These are phyloP conservation scores for Fulmarus glacialis DNA, from an alignment of 2,113 vertebrate genomes.

Conservation along the genomic window DNA sequence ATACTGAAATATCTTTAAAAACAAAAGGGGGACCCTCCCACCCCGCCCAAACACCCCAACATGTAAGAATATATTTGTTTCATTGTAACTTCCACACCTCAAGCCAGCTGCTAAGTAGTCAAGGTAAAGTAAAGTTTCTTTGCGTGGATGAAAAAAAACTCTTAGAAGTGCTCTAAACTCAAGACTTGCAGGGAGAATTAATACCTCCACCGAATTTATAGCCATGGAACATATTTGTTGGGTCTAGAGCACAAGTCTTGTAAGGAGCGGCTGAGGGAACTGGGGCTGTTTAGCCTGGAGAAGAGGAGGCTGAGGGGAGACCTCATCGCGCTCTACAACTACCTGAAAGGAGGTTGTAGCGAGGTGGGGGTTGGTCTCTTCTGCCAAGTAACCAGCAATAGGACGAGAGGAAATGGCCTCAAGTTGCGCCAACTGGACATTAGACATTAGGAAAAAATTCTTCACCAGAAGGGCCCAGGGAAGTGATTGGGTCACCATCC, in stretches of 20 bases:
- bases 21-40: background rate
- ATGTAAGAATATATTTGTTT: background rate
- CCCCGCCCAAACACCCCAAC: too few relatives aligned
- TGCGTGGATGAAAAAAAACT: background rate
- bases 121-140: background rate
- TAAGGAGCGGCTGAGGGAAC: background rate
- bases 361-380: too few relatives aligned
- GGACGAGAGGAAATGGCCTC: too few relatives aligned
- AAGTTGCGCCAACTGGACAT: too few relatives aligned
- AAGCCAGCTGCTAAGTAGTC: background rate
- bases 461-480: too few relatives aligned
- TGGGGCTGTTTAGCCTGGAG: background rate
- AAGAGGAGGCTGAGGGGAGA: background rate
- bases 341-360: too few relatives aligned
- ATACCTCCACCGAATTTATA: background rate
- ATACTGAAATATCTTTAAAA: background rate
- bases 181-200: background rate
- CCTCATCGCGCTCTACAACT: background rate
- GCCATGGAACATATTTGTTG: background rate
- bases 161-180: background rate
- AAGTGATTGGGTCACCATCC: too few relatives aligned
- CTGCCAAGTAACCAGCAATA: too few relatives aligned
- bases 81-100: background rate
- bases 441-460: too few relatives aligned
- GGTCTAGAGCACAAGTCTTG: background rate